These are phyloP conservation scores for Chloropsis hardwickii DNA, from an alignment of 2,113 vertebrate species.

Conservation along the genomic window DNA sequence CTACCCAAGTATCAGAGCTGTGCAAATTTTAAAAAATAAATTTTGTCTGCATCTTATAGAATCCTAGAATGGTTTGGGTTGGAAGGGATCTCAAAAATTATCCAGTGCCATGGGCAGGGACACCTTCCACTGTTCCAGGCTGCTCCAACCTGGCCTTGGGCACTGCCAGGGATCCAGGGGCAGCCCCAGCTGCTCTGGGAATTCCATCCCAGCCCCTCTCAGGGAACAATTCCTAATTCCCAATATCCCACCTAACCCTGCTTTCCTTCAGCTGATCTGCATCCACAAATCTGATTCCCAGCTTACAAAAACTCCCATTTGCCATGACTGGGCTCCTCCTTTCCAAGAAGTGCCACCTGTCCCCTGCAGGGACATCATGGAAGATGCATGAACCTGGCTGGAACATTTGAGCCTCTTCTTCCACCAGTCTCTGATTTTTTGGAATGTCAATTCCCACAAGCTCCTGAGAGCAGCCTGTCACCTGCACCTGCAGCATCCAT, in stretches of 20 bases:
- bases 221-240: background rate
- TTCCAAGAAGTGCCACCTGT: background rate
- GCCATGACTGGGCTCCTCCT: background rate
- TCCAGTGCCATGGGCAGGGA: background rate
- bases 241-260: rapidly evolving
- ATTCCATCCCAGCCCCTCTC: background rate
- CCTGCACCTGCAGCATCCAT: background rate
- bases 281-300: background rate
- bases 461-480: background rate
- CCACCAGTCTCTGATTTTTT: background rate
- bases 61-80: too few relatives aligned
- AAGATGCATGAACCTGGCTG: background rate
- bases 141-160: background rate
- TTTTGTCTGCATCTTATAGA: background rate
- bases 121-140: background rate
- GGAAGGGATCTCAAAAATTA: rapidly evolving
- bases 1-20: background rate
- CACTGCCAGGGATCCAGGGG: background rate
- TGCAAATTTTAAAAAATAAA: background rate
- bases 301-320: background rate
- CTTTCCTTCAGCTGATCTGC: background rate
- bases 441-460: background rate
- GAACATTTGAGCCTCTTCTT: background rate
- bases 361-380: background rate
- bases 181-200: background rate